Percentiles rank a stretch among this genome's conserved stretches.
These are phyloP conservation scores for Nasonia vitripennis DNA, from an alignment of 1,140 invertebrate species.

Conservation along the genomic window DNA sequence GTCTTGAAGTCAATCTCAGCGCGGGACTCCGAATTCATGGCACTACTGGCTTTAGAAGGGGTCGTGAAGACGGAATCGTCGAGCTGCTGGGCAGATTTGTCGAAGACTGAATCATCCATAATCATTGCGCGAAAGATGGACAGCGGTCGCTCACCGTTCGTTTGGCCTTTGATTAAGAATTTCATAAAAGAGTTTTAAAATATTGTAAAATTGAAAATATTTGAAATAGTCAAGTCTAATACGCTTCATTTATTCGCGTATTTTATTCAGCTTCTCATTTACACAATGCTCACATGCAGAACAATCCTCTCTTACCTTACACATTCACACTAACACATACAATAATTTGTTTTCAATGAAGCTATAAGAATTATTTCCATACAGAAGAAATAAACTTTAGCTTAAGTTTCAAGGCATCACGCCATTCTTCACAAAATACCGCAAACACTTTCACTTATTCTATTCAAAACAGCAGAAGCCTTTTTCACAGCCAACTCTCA, in stretches of 20 bases:
- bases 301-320: no score
- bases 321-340: no score
- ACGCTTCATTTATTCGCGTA: no score
- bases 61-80: constrained; percentile 1
- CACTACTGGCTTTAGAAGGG: not conserved
- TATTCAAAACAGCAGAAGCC: not conserved
- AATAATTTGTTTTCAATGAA: no score
- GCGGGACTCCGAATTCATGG: not conserved
- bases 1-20: constrained; percentile 65
- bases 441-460: not conserved
- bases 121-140: constrained; percentile 48
- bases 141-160: constrained; percentile 31
- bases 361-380: no score
- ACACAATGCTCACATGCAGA: no score
- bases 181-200: not conserved
- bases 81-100: not conserved
- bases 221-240: no score
- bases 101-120: not conserved
- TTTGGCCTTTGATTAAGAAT: not conserved
- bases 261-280: no score
- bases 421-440: no score
- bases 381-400: no score
- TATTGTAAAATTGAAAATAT: not conserved
- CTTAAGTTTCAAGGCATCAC: no score
- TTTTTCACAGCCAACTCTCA: not conserved